Conservation (phyloP, 2,113 vertebrate genomes). For the Noctilio leporinus region DNA sequence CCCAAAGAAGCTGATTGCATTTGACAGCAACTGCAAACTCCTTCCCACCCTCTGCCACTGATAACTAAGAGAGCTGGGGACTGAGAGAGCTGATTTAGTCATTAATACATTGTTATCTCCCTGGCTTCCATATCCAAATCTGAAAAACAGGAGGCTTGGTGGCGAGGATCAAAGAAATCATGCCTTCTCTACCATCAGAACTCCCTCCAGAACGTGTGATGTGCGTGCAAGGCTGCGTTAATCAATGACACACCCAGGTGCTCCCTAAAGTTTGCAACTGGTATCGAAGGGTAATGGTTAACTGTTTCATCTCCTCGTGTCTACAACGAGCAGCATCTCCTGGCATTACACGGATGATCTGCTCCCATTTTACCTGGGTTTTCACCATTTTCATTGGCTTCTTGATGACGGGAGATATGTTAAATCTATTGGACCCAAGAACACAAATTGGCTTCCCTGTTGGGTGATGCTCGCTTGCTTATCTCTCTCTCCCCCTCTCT, state of each 20-base stretch:
- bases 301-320: constrained; percentile 24
- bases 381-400: constrained; percentile 71
- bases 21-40: not conserved
- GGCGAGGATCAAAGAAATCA: constrained; percentile 17
- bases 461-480: not conserved
- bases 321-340: constrained; percentile 43
- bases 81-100: not conserved
- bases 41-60: not conserved
- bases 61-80: not conserved
- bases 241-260: not conserved
- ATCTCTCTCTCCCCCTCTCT: not conserved
- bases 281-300: constrained; percentile 20
- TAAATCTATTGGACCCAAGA: constrained; percentile 65
- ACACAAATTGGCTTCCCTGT: constrained; percentile 66
- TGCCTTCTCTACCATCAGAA: not conserved
- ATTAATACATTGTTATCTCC: not conserved
- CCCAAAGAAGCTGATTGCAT: not conserved
- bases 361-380: constrained; percentile 65
- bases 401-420: constrained; percentile 71
- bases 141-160: not conserved
- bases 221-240: not conserved
- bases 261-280: constrained; percentile 30
- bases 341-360: constrained; percentile 67
- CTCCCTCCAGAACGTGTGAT: not conserved
- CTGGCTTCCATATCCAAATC: not conserved